phyloP scores from a whole-genome alignment of 1,140 invertebrate species.

The Drosophila cardini region DNA sequence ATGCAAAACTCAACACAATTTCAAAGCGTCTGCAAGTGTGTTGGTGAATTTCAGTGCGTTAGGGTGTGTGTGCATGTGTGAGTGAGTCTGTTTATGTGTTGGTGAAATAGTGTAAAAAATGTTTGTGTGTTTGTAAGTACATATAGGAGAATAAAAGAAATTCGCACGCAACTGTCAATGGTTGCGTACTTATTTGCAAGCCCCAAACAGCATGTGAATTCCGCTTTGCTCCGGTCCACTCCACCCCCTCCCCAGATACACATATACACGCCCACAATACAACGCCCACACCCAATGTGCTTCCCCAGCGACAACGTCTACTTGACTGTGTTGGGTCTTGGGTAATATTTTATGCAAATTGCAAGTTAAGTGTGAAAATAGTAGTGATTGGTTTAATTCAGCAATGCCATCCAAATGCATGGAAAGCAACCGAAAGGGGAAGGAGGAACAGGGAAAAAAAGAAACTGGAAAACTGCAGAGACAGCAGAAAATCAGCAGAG shows the following conservation, averaged over 20 bases:
- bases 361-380: constrained; percentile 84
- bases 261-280: background rate
- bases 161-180: constrained; percentile 80
- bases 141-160: constrained; percentile 76
- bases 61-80: constrained; percentile 15
- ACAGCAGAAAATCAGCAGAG: constrained; percentile 77
- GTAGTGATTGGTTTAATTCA: constrained; percentile 84
- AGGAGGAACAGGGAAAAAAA: constrained; percentile 28
- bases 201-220: constrained; percentile 47
- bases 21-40: constrained; percentile 43
- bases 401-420: constrained; percentile 77
- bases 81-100: constrained; percentile 8
- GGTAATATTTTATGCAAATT: constrained; percentile 84
- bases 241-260: background rate
- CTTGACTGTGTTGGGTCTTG: constrained; percentile 80
- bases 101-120: constrained; percentile 17
- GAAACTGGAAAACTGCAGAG: constrained; percentile 68
- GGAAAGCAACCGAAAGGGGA: constrained; percentile 14
- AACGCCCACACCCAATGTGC: constrained; percentile 19
- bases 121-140: constrained; percentile 25
- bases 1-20: constrained; percentile 68
- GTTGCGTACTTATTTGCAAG: constrained; percentile 71
- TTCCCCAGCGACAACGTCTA: constrained; percentile 52
- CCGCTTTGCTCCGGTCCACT: constrained; percentile 5
- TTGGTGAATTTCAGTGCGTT: constrained; percentile 7